Evolutionary conservation across 2,113 vertebrate species (phyloP).

Genomic region (Mustela nigripes): DNA sequence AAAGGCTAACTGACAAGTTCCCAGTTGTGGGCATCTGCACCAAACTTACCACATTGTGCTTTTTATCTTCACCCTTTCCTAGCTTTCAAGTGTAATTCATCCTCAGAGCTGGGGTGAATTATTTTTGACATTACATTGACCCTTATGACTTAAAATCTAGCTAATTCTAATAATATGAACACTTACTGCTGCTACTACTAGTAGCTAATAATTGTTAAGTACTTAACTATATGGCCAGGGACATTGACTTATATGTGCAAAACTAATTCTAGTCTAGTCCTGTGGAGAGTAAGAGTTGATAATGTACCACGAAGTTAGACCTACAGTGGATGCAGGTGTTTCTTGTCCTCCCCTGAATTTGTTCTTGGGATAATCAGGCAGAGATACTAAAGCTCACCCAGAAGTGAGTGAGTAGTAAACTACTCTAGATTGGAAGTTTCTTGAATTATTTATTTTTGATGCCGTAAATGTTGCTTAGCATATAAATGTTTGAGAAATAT

Average conservation of each 20-base stretch:
- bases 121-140: constrained; percentile 50
- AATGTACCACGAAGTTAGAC: not conserved
- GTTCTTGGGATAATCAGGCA: not conserved
- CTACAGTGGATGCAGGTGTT: not conserved
- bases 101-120: not conserved
- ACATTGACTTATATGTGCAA: not conserved
- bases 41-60: not conserved
- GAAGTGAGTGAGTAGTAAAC: not conserved
- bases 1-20: constrained; percentile 10
- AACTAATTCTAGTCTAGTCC: not conserved
- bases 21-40: not conserved
- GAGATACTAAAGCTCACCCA: not conserved
- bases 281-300: not conserved
- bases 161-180: constrained; percentile 35
- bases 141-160: constrained; percentile 49
- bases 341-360: not conserved
- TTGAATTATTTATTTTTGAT: constrained; percentile 61
- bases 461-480: constrained; percentile 11
- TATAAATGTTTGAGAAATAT: constrained; percentile 32
- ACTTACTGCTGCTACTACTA: not conserved
- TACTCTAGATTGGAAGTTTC: not conserved
- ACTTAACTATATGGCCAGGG: not conserved
- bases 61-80: not conserved
- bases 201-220: constrained; percentile 6
- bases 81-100: not conserved